These are phyloP conservation scores for Trypoxylus dichotomus DNA, from an alignment of 1,140 invertebrate species.

Conservation along the genomic window DNA sequence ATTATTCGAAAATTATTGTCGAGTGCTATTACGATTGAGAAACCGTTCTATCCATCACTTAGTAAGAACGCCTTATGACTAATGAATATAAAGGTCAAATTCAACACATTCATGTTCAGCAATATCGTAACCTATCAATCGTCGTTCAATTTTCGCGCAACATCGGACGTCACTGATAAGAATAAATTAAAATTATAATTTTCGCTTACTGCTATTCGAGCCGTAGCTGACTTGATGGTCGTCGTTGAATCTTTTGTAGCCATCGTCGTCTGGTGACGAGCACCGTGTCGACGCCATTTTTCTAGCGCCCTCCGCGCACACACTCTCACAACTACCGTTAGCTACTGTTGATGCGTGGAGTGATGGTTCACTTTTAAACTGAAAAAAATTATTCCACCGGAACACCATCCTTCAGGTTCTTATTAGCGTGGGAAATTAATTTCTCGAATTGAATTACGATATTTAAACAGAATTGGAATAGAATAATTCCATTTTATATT, in stretches of 20 bases:
- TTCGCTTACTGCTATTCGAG: constrained; percentile 54
- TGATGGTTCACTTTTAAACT: constrained; percentile 13
- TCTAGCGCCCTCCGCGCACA: not conserved
- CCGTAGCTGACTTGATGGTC: constrained; percentile 61
- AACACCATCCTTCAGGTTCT: constrained; percentile 3
- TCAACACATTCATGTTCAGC: not conserved
- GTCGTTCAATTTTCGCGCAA: not conserved
- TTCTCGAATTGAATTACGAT: not conserved
- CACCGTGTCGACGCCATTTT: constrained; percentile 27
- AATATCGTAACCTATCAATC: not conserved
- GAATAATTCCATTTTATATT: not conserved
- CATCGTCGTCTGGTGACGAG: constrained; percentile 56
- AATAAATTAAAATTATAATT: constrained; percentile 36
- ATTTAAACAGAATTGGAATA: no score
- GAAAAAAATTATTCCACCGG: not conserved
- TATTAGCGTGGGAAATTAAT: not conserved
- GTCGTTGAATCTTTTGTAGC: constrained; percentile 61
- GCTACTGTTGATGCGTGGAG: not conserved
- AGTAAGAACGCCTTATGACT: not conserved
- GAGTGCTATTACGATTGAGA: not conserved
- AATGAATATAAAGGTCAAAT: not conserved
- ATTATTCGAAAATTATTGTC: not conserved
- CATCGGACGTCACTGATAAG: constrained; percentile 1
- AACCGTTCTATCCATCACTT: not conserved
- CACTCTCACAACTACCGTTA: not conserved